Evolutionary conservation across 2,888 invertebrate genomes (phyloP).

Genomic region (Carcina quercana): DNA sequence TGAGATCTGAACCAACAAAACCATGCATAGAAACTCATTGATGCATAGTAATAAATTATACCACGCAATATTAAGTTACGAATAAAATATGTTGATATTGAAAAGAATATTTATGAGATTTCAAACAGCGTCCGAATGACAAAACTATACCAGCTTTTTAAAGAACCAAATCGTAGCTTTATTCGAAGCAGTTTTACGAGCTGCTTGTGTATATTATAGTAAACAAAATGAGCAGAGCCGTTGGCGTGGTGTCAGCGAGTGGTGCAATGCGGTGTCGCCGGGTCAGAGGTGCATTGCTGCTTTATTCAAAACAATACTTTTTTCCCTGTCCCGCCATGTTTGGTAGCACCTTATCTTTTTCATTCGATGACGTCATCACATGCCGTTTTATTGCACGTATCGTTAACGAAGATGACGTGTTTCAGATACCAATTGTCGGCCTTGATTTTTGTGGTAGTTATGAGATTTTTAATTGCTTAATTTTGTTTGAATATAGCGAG

Average conservation of each 20-base stretch:
- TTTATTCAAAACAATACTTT: conserved; percentile 26
- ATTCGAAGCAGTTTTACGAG: too few species aligned
- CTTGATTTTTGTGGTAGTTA: conserved; percentile 14
- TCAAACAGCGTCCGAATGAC: too few species aligned
- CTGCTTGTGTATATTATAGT: conserved; percentile 43
- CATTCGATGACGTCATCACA: conserved; percentile 2
- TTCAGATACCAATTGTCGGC: conserved; percentile 7
- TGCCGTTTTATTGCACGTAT: conserved; percentile 5
- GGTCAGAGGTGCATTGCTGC: conserved; percentile 56
- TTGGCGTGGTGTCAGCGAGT: conserved; percentile 47
- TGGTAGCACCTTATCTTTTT: not conserved
- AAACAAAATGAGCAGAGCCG: conserved; percentile 34
- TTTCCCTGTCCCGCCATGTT: conserved; percentile 29
- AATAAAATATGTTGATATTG: too few species aligned
- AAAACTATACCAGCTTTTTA: too few species aligned
- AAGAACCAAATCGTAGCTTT: too few species aligned
- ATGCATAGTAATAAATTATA: too few species aligned
- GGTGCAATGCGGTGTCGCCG: conserved; percentile 52
- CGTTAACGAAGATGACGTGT: conserved; percentile 10
- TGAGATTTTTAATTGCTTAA: too few species aligned
- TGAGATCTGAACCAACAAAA: too few species aligned
- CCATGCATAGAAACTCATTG: too few species aligned
- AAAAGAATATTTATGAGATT: too few species aligned
- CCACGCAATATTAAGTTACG: too few species aligned
- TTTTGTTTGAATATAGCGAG: too few species aligned